Evolutionary conservation across 1,140 invertebrate genomes (phyloP).

Genomic region (Mesaphorura yosii): DNA sequence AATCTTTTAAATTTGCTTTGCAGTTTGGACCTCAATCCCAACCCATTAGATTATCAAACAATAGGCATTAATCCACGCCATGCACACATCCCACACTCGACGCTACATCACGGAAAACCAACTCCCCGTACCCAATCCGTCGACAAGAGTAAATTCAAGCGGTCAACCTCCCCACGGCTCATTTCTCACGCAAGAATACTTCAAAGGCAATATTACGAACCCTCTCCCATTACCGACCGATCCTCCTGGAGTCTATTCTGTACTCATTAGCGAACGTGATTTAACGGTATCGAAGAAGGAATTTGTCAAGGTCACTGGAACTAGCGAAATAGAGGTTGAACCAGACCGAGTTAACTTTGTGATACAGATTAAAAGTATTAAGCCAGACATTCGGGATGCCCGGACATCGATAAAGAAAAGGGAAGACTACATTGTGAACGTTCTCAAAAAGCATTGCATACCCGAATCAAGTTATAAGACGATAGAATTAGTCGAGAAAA

Average conservation of each 20-base stretch:
- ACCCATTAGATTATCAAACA: too few relatives aligned
- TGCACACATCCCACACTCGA: too few relatives aligned
- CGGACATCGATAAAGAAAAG: constrained; percentile 16
- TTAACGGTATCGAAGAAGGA: constrained; percentile 7
- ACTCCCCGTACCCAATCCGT: too few relatives aligned
- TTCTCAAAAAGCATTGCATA: constrained; percentile 12
- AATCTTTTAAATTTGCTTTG: neutral
- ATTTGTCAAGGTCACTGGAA: constrained; percentile 23
- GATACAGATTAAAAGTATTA: constrained; percentile 12
- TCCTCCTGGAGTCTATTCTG: constrained; percentile 10
- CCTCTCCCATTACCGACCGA: constrained; percentile 2
- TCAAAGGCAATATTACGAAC: too few relatives aligned
- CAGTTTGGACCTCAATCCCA: too few relatives aligned
- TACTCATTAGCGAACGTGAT: constrained; percentile 8
- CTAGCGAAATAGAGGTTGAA: constrained; percentile 10
- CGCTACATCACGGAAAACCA: too few relatives aligned
- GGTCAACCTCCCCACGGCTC: too few relatives aligned
- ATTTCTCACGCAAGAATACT: too few relatives aligned
- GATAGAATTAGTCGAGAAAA: neutral
- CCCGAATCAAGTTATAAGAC: neutral
- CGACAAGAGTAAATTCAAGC: too few relatives aligned
- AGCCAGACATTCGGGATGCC: constrained; percentile 8
- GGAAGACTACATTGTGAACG: constrained; percentile 15
- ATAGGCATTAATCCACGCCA: too few relatives aligned
- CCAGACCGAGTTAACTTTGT: constrained; percentile 20